Base-by-base conservation (phyloP, 2,797 vertebrate genomes). In the Enteromius trimaculatus region DNA sequence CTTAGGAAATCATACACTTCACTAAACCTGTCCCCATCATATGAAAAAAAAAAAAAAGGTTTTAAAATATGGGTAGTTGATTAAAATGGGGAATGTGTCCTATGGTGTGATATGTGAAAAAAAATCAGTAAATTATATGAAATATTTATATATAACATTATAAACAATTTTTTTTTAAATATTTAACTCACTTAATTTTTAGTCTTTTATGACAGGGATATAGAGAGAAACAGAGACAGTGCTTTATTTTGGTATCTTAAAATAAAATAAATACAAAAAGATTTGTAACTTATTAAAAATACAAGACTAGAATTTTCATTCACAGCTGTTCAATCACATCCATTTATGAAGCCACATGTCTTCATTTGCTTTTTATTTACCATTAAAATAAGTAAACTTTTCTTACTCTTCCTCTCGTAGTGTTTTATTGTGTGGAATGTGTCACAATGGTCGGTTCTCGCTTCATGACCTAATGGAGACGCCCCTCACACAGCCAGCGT, bases 401-500 rank as follows among this genome's bases (percentile, higher is more conserved):
- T 26, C n/a, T 47, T 49, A 1, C 6, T 11, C 14, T 13, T 47
- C 37, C 42, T 26, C 7, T 51, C 9, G 10, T 14, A 53, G 19
- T 11, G n/a, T 72, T n/a, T 74, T 10, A 37, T 53, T 51, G 11
- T 2, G 26, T 34, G 16, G 44, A 49, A 71, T 16, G 71, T n/a
- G 21, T 37, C 13, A 14, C 7, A 9, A 8, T 23, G 72, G n/a
- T 9, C 0, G 14, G 26, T 17, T 64, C 26, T 31, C 6, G 3
- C 26, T 64, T 31, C 1, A n/a, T 58, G 60, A 62, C 23, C 6
- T 76, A 44, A 26, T 13, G 29, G 8, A 53, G 51, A 68, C 44
- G 31, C 6, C 23, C 64, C 44, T 88, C 82, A 87, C 51, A 39
- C 21, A n/a, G 80, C 83, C 72, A 74, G 11, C 53, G 31, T 19